Conservation (phyloP, 2,888 invertebrate genomes). For the Eupsilia transversa region DNA sequence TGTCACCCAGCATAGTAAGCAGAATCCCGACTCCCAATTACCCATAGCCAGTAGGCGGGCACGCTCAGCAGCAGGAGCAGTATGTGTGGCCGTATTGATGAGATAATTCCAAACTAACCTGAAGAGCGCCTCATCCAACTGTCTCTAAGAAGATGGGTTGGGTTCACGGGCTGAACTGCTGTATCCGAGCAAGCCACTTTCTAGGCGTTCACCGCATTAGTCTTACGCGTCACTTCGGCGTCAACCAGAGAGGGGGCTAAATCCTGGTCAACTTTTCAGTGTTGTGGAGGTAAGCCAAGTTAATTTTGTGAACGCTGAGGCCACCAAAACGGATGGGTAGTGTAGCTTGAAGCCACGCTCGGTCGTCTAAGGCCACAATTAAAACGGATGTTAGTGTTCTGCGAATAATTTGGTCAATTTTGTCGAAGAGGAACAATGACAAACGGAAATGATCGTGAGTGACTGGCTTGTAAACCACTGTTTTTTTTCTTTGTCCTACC, state of each 20-base stretch:
- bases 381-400: background rate
- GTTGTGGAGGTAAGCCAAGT: background rate
- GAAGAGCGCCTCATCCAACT: background rate
- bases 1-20: background rate
- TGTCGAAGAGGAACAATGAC: background rate
- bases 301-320: background rate
- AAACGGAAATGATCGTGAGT: too few species aligned
- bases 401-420: background rate
- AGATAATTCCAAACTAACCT: background rate
- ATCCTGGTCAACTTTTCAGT: background rate
- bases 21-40: background rate
- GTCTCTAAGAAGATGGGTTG: background rate
- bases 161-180: background rate
- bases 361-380: background rate
- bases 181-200: background rate
- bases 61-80: background rate
- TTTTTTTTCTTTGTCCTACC: too few species aligned
- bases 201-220: background rate
- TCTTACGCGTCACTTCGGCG: background rate
- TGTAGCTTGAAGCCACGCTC: background rate
- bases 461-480: too few species aligned
- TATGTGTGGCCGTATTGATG: background rate
- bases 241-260: background rate
- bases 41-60: background rate
- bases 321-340: background rate